Evolutionary conservation across 2,113 vertebrate species (phyloP).

Genomic region (Aplodontia rufa): DNA sequence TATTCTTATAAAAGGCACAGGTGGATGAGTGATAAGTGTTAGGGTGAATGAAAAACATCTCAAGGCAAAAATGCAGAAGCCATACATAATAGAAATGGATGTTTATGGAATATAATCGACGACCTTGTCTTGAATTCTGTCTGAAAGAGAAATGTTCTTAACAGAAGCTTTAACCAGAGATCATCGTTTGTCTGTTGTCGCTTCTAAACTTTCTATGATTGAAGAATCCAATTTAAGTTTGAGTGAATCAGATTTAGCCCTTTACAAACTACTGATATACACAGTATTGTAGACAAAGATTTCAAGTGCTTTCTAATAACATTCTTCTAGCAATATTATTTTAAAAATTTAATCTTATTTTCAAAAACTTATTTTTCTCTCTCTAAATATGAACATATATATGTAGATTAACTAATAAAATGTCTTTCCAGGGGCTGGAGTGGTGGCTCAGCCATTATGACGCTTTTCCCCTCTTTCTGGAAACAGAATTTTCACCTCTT

Average conservation of each 20-base stretch:
- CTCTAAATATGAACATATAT: not conserved
- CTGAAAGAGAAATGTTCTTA: constrained; percentile 52
- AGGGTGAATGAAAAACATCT: constrained; percentile 67
- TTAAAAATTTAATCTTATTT: constrained; percentile 26
- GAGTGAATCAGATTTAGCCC: constrained; percentile 8
- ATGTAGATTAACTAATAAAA: not conserved
- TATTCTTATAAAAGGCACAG: constrained; percentile 37
- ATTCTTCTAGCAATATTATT: not conserved
- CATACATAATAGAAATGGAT: constrained; percentile 28
- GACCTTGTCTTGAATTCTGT: constrained; percentile 58
- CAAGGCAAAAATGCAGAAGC: constrained; percentile 53
- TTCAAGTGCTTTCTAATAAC: constrained; percentile 7
- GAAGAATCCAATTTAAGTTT: not conserved
- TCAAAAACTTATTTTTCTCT: not conserved
- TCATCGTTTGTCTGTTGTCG: constrained; percentile 17
- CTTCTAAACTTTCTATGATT: constrained; percentile 43
- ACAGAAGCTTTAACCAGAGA: constrained; percentile 34
- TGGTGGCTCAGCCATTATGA: too few species aligned
- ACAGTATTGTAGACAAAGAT: constrained; percentile 26
- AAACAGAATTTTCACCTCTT: not conserved
- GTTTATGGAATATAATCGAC: constrained; percentile 46
- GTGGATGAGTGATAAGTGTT: constrained; percentile 45
- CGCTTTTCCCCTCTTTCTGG: not conserved
- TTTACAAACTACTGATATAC: not conserved
- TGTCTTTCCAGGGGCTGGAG: not conserved